Evolutionary conservation across 2,888 invertebrate genomes (phyloP), one percentile per base, ranked within the genome.

Genomic region (Omphaloscelis lunosa): DNA sequence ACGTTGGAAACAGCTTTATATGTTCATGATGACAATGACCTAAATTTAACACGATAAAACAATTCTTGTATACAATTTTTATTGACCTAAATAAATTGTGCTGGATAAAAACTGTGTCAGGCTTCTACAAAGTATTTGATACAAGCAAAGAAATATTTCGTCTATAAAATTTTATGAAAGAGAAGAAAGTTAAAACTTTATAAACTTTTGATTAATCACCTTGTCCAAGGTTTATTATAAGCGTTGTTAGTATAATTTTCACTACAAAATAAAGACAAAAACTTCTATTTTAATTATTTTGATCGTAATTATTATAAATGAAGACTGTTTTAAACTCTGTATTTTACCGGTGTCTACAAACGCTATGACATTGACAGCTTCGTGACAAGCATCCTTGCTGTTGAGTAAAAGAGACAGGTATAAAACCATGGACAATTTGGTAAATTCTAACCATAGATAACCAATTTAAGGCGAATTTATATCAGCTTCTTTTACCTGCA

Each of bases 1-100:
- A 45, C 29, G 11, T 53, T 56, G 1, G 15, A 68, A 53, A 39
- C 48, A 58, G 1, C 0, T 82, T 71, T 63, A 63, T 53, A 48
- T 23, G 1, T 23, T n/a, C 17, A 39, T 53, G 4, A 15, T 67
- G 67, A 66, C 84, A 79, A 69, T 77, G 84, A 79, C 72, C 79
- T 84, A 29, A 75, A 67, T 75, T 29, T 3, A 27, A 62, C 58
- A 59, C 51, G 77, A 53, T 61, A 59, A 77, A 51, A 77, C 58
- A 66, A 48, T 67, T 72, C 29, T 48, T 45, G 2, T 39, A 56
- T 34, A 62, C 29, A 53, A 58, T n/a, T 48, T 41, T 69, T 58
- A 51, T 20, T 69, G 73, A 53, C 65, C 72, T 77, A 53, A 65
- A 69, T 61, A 74, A 61, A 73, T 62, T 77, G 29, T 45, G 4